These are phyloP conservation scores for Drosophila jambulina DNA, from an alignment of 1,140 invertebrate genomes.

Conservation along the genomic window DNA sequence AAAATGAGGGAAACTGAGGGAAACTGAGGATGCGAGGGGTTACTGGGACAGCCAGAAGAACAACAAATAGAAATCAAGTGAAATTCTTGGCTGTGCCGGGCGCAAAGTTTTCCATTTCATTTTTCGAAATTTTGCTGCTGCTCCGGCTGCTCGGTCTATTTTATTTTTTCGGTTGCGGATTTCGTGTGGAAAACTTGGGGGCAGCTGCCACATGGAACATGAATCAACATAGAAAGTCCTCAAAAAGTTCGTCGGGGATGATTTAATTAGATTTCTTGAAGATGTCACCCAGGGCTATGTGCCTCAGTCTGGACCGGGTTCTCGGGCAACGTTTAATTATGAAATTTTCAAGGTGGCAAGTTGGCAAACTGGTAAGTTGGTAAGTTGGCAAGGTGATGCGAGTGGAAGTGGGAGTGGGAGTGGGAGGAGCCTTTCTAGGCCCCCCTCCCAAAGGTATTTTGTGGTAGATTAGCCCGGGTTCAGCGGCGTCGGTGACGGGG, in stretches of 20 bases:
- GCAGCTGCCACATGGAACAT: slow-evolving; percentile 79
- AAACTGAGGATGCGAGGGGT: background rate
- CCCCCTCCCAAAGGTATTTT: slow-evolving; percentile 23
- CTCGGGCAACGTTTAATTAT: slow-evolving; percentile 72
- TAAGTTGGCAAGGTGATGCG: slow-evolving; percentile 35
- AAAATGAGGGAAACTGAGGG: background rate
- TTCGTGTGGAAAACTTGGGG: slow-evolving; percentile 53
- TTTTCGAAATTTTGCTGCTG: slow-evolving; percentile 29
- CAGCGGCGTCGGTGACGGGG: slow-evolving; percentile 17
- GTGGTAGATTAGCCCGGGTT: slow-evolving; percentile 65
- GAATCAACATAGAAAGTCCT: slow-evolving; percentile 80
- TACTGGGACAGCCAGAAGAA: slow-evolving; percentile 4
- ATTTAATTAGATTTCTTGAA: slow-evolving; percentile 84
- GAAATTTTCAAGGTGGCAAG: slow-evolving; percentile 78
- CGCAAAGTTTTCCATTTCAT: slow-evolving; percentile 54
- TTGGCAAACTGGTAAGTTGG: slow-evolving; percentile 35
- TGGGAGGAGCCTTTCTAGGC: background rate
- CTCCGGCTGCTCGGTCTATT: slow-evolving; percentile 11
- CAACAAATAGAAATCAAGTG: slow-evolving; percentile 54
- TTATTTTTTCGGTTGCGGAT: slow-evolving; percentile 47
- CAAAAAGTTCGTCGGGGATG: slow-evolving; percentile 73
- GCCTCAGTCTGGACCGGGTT: slow-evolving; percentile 15
- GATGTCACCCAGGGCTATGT: slow-evolving; percentile 57
- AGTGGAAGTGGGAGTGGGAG: background rate
- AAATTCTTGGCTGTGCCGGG: slow-evolving; percentile 44